Evolutionary conservation across 2,888 invertebrate genomes (phyloP), one percentile per base, ranked within the genome.

Genomic region (Limenitis camilla): DNA sequence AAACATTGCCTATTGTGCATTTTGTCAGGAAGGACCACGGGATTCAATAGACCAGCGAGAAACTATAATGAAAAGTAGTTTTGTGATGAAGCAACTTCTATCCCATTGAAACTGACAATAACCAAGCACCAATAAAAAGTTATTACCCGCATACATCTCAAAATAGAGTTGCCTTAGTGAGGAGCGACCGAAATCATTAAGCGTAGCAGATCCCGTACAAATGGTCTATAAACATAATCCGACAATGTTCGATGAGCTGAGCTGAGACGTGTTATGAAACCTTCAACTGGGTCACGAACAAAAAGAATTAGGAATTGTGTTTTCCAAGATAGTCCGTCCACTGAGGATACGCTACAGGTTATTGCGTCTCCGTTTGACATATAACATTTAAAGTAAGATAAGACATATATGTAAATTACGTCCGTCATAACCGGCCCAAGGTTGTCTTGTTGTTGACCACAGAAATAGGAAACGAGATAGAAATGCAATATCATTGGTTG

Each of bases 221-320:
- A 81, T 81, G 79, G 77, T 69, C 76, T 70, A 79, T 83, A 80
- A 80, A 80, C 68, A 72, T 82, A 81, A 81, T 81, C 81, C 76
- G 76, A 80, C 79, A 78, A 74, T 80, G 79, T 77, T 79, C 72
- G 78, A 80, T 78, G 76, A 74, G 70, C 68, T 65, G 69, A 58
- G 63, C 60, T 61, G 69, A 62, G 66, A 62, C 58, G 61, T 67
- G 68, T 77, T 78, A 75, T 71, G 70, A 76, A 74, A 76, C 33
- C 30, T 32, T 45, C 66, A 61, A 65, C 39, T 33, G 11, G 42
- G 44, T 63, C 65, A 67, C 36, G 36, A 49, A 46, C 51, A 30
- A 30, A 42, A 49, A 52, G 30, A 49, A 55, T 55, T 47, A 11
- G 27, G 46, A 31, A 30, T 35, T 39, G 8, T 49, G 29, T 38